These are phyloP conservation scores for Sphecodes monilicornis DNA, from an alignment of 2,888 invertebrate species.

Conservation along the genomic window DNA sequence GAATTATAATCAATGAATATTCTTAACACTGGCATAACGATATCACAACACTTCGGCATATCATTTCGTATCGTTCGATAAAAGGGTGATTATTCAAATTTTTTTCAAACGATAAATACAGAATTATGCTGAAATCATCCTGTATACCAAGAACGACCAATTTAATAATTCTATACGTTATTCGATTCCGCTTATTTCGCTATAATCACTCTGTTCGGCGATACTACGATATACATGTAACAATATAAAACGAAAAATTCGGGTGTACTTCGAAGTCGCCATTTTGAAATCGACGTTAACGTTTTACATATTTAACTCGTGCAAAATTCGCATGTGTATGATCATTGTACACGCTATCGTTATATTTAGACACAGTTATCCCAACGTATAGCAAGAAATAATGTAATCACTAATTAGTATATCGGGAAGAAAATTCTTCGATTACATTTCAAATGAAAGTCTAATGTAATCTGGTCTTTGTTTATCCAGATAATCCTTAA, in stretches of 20 bases:
- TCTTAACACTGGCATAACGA: not conserved
- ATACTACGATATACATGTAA: slow-evolving; percentile 34
- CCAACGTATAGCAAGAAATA: slow-evolving; percentile 25
- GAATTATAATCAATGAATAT: slow-evolving; percentile 5
- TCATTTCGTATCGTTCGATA: slow-evolving; percentile 51
- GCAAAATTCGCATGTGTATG: slow-evolving; percentile 37
- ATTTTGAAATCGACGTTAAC: slow-evolving; percentile 28
- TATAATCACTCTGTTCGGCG: slow-evolving; percentile 45
- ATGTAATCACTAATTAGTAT: slow-evolving; percentile 35
- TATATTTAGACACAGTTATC: slow-evolving; percentile 38
- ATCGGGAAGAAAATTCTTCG: slow-evolving; percentile 19
- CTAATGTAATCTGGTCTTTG: slow-evolving; percentile 44
- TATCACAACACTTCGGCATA: slow-evolving; percentile 52
- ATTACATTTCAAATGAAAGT: slow-evolving; percentile 35
- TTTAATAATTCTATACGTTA: slow-evolving; percentile 19
- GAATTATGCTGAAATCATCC: not conserved
- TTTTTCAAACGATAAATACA: not conserved
- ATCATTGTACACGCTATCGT: slow-evolving; percentile 34
- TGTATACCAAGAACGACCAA: slow-evolving; percentile 35
- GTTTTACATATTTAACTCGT: slow-evolving; percentile 28
- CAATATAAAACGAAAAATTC: not conserved
- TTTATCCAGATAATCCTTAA: slow-evolving; percentile 65
- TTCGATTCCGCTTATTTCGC: not conserved
- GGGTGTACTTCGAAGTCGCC: not conserved
- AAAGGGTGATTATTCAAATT: slow-evolving; percentile 17